Evolutionary conservation across 2,888 invertebrate species (phyloP), one percentile per base, ranked within the genome.

Genomic region (Troilus luridus): DNA sequence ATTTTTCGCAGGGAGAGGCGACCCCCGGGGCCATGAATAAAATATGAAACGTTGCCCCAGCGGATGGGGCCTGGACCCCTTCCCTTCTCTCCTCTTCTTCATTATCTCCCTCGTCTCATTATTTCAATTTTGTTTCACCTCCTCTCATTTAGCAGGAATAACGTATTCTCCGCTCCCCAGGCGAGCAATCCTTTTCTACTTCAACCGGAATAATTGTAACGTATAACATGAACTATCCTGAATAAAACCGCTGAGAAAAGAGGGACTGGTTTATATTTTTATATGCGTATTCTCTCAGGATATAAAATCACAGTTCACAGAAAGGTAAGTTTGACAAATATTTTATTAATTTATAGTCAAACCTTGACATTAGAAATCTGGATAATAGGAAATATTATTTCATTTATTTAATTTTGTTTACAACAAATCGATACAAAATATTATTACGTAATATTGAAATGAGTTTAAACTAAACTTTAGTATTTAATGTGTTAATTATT

Each of bases 11-110:
- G 3, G 11, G 11, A 58, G 7, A 85, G 56, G n/a, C 56, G 56
- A 56, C 85, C 85, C 85, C 85, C n/a, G 11, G 3, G 41, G 14
- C 85, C 85, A 85, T 85, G 85, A 85, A 85, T 85, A 85, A 85
- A 85, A 85, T 85, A 85, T 85, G 85, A 85, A n/a, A 58, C 17
- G 17, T 56, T 54, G 54, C 56, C 54, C 56, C 56, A n/a, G 17
- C 3, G 56, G 56, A n/a, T 54, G 21, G 56, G 85, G 56, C 17
- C 10, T 5, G n/a, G 1, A 21, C 19, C 19, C 54, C 21, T n/a
- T n/a, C 64, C 24, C 60, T 17, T 41, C 41, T 41, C 41, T 41
- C 5, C 21, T n/a, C 85, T n/a, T n/a, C 85, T 56, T 85, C 85
- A 85, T 85, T 85, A 85, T 85, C 56, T n/a, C 0, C 9, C 85